Evolutionary conservation across 2,888 invertebrate species (phyloP).

Genomic region (Brassicogethes aeneus): DNA sequence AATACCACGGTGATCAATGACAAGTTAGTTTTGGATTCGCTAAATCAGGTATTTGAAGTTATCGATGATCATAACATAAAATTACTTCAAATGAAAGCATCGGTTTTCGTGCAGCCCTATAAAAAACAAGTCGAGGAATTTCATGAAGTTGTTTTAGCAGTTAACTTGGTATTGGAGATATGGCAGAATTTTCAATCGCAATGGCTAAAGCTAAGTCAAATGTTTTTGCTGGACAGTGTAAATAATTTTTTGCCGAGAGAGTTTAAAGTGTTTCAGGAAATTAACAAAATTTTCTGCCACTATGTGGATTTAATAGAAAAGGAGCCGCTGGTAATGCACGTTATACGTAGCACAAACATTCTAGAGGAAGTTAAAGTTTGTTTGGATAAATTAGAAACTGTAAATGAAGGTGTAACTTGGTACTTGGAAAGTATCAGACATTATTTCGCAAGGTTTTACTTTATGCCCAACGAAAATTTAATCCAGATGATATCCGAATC

Average conservation of each 20-base stretch:
- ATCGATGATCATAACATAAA: constrained; percentile 74
- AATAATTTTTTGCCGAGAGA: constrained; percentile 38
- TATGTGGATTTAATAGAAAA: constrained; percentile 37
- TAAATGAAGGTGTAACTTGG: constrained; percentile 66
- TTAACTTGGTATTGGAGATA: constrained; percentile 60
- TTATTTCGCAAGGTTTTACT: constrained; percentile 76
- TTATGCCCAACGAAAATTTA: constrained; percentile 80
- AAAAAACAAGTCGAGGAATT: constrained; percentile 56
- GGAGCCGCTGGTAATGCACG: constrained; percentile 51
- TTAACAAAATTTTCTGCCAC: constrained; percentile 20
- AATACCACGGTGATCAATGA: constrained; percentile 45
- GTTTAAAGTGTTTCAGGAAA: constrained; percentile 32
- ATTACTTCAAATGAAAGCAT: constrained; percentile 72
- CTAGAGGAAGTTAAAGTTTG: constrained; percentile 58
- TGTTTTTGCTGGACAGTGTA: constrained; percentile 74
- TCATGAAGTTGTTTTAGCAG: constrained; percentile 58
- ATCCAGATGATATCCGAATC: constrained; percentile 78
- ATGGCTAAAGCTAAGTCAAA: constrained; percentile 73
- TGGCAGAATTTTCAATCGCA: constrained; percentile 74
- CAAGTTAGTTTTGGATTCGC: constrained; percentile 53
- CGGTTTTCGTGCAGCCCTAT: constrained; percentile 75
- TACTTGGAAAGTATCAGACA: constrained; percentile 73
- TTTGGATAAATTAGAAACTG: constrained; percentile 58
- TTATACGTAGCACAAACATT: constrained; percentile 53
- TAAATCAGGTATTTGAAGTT: constrained; percentile 67